Evolutionary conservation across 2,113 vertebrate species (phyloP).

Genomic region (Lathamus discolor): DNA sequence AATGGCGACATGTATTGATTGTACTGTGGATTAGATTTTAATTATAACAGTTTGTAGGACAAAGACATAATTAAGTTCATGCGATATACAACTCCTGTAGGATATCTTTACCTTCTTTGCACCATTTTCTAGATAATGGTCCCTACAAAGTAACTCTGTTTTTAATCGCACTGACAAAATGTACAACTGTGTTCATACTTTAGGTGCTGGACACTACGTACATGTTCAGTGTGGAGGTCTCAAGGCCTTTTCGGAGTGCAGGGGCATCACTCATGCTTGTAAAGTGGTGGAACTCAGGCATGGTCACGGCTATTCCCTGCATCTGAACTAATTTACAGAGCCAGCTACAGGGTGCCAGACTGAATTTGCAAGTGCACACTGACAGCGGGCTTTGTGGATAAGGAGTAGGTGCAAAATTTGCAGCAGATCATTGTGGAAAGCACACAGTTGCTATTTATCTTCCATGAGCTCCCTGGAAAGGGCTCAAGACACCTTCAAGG

Average conservation of each 20-base stretch:
- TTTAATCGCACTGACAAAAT: neutral
- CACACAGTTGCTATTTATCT: slow-evolving; percentile 8
- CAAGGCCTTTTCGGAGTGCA: neutral
- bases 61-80: neutral
- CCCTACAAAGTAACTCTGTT: neutral
- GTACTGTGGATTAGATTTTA: neutral
- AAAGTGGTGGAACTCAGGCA: neutral
- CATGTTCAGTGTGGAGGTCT: neutral
- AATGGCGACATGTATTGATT: neutral
- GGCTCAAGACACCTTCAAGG: neutral
- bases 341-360: neutral
- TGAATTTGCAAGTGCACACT: neutral
- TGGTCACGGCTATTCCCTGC: neutral
- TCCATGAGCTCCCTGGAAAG: neutral
- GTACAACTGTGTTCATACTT: neutral
- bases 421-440: slow-evolving; percentile 1
- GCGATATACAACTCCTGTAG: neutral
- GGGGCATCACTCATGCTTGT: neutral
- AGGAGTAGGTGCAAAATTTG: neutral
- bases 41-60: neutral
- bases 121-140: neutral
- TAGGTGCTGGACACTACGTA: neutral
- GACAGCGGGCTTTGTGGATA: neutral
- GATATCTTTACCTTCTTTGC: neutral
- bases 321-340: neutral